Evolutionary conservation across 2,888 invertebrate species (phyloP).

Genomic region (Orthosia cruda): DNA sequence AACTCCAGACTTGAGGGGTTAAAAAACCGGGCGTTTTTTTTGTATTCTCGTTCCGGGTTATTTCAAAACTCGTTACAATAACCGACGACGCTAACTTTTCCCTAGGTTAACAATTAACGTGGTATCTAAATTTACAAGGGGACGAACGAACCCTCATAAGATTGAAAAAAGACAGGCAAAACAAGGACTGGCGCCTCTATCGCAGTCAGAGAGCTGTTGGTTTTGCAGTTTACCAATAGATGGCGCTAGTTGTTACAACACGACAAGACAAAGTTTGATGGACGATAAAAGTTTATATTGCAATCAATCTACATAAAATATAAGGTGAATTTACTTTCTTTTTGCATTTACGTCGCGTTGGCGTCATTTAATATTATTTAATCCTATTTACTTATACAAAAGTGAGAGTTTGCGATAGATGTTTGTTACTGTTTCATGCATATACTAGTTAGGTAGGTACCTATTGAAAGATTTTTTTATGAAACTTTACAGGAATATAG

Average conservation of each 20-base stretch:
- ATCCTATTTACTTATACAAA: no score
- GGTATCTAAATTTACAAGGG: neutral
- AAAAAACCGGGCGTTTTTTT: slow-evolving; percentile 1
- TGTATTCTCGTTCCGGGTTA: neutral
- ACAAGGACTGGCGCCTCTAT: neutral
- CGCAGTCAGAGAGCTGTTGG: neutral
- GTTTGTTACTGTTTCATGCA: no score
- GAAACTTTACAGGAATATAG: no score
- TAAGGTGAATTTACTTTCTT: neutral
- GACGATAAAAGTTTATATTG: neutral
- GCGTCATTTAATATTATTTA: no score
- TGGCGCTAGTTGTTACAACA: slow-evolving; percentile 27
- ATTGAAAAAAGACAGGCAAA: neutral
- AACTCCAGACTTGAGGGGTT: neutral
- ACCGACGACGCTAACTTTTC: neutral
- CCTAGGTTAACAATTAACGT: neutral
- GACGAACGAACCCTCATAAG: neutral
- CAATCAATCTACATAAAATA: neutral
- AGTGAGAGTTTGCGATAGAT: no score
- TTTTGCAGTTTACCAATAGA: slow-evolving; percentile 27
- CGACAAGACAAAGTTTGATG: neutral
- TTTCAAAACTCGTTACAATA: neutral
- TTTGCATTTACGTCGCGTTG: neutral
- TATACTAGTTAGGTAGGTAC: no score
- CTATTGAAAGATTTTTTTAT: no score